phyloP scores from a whole-genome alignment of 2,888 invertebrate genomes.

The Congeria kusceri region DNA sequence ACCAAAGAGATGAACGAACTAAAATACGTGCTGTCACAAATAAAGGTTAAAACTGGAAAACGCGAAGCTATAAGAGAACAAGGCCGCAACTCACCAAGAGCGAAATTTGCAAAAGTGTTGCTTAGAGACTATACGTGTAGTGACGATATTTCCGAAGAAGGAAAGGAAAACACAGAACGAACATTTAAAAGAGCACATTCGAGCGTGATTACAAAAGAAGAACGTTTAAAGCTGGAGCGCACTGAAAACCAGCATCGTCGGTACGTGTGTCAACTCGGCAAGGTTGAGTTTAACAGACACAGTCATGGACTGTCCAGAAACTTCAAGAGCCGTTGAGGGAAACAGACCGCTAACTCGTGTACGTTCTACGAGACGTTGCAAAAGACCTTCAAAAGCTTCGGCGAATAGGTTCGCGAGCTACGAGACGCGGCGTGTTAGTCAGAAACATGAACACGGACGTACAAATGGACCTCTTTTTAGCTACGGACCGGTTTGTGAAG shows the following conservation, averaged over 20 bases:
- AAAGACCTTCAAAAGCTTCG: no score
- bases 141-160: constrained; percentile 12
- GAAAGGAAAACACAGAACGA: constrained; percentile 31
- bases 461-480: no score
- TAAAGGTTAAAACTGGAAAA: constrained; percentile 32
- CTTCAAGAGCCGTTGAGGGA: neutral
- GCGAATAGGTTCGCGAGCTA: no score
- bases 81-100: constrained; percentile 48
- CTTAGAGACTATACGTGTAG: constrained; percentile 8
- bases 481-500: no score
- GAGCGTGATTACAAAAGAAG: constrained; percentile 35
- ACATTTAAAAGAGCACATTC: constrained; percentile 10
- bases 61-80: constrained; percentile 47
- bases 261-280: constrained; percentile 36
- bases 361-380: no score
- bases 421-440: no score
- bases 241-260: constrained; percentile 52
- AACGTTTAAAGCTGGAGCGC: constrained; percentile 41
- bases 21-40: constrained; percentile 46
- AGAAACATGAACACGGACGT: no score
- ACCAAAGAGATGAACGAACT: constrained; percentile 55
- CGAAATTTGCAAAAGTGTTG: constrained; percentile 42
- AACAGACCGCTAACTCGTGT: no score
- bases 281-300: neutral
- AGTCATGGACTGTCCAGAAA: neutral